Evolutionary conservation across 2,113 vertebrate genomes (phyloP), one percentile per base, ranked within the genome.

Genomic region (Sebastes fasciatus): DNA sequence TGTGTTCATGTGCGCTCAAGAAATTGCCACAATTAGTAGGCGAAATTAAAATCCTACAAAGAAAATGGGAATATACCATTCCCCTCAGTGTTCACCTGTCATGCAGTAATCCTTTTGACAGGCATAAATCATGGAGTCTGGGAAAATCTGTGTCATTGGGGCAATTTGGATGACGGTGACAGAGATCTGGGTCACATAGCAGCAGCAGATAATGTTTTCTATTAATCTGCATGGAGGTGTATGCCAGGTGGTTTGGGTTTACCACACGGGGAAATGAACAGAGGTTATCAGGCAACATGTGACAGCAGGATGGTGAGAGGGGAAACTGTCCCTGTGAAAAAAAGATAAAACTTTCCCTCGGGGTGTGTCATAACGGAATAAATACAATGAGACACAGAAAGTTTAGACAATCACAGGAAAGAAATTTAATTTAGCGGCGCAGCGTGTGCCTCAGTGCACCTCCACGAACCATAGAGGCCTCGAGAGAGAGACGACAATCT

Each of bases 401-500:
- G 8, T 23, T 74, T 4, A 54, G 71, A 87, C 77, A 89, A 79
- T 76, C 63, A 43, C 74, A 84, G 74, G 77, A 85, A 80, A 80
- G 11, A 71, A 55, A 60, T 45, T 46, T 4, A 7, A 46, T 70
- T 75, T 13, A 49, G 48, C 26, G 2, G 55, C 0, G 0, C 34
- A 69, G 65, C 60, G 64, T 79, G 74, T 77, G 76, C 66, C 42
- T 60, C 54, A 46, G 63, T 2, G 10, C 40, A 61, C 19, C 17
- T 64, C 34, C 57, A 49, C 14, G 55, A 69, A 58, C 54, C 63
- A 34, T 0, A 34, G 16, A 49, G 16, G 26, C 34, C 60, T 58
- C 40, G 4, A 51, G 52, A 73, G 66, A 42, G 45, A 58, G 3
- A 21, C 55, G 63, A 67, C 43, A 4, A 14, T 17, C 61, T 76